Evolutionary conservation across 2,113 vertebrate genomes (phyloP).

Genomic region (Todiramphus chloris): DNA sequence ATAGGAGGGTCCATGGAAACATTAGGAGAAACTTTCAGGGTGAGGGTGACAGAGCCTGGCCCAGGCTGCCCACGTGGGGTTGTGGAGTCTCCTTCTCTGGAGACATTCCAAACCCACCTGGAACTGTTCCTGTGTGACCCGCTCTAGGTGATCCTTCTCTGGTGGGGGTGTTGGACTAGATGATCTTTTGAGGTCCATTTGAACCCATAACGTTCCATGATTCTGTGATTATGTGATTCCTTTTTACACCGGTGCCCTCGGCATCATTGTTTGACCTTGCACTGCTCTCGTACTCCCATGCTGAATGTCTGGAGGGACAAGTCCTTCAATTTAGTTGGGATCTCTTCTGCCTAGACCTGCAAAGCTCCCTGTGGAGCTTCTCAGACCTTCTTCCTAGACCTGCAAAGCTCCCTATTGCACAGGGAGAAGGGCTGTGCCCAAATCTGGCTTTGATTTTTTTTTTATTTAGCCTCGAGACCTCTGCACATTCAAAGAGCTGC

Average conservation of each 20-base stretch:
- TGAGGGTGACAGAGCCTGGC: too few species aligned
- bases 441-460: constrained; percentile 18
- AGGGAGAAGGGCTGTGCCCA: background rate
- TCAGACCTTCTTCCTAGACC: background rate
- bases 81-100: too few species aligned
- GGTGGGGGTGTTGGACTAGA: too few species aligned
- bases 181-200: too few species aligned
- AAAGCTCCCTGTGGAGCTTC: background rate
- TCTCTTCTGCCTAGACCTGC: background rate
- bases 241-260: background rate
- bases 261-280: background rate
- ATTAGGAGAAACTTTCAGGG: too few species aligned
- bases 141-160: too few species aligned
- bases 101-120: too few species aligned
- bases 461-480: constrained; percentile 15
- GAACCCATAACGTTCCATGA: too few species aligned
- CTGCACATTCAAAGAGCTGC: constrained; percentile 34
- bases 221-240: background rate
- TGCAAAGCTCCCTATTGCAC: background rate
- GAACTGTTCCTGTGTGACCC: too few species aligned
- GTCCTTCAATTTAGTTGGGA: background rate
- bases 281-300: background rate
- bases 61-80: too few species aligned
- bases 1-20: too few species aligned
- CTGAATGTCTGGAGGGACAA: fast-evolving